Base-by-base conservation (phyloP, 2,888 invertebrate genomes). In the Eledone cirrhosa region DNA sequence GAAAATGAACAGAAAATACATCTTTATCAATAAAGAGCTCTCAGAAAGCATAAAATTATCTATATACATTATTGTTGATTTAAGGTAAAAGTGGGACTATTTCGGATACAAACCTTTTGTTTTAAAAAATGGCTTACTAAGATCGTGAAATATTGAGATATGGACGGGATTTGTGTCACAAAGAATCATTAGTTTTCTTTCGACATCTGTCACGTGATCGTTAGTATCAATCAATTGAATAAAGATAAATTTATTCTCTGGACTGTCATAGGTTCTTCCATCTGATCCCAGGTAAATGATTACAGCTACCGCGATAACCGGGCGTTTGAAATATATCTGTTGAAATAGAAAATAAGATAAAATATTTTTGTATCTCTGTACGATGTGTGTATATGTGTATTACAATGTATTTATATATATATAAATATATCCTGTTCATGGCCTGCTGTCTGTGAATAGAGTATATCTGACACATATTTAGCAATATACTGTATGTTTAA, bases 201-300 rank as follows among this genome's bases (percentile, higher is more conserved):
- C 79, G n/a, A 86, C 19, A 1, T 80, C 59, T 2, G 80, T 75
- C 0, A 81, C 80, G 3, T 77, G 48, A 76, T 83, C 82, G 16
- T 84, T 80, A 2, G 79, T 78, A 29, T 82, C 83, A 2, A 88
- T 82, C 24, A 88, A 82, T 33, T 83, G 82, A 14, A 86, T 83
- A 33, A 80, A 80, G 13, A 86, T 77, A n/a, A 48, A 80, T 76
- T 85, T 85, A 11, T 79, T 69, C 0, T 77, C 41, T 3, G 82
- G 79, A 74, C 82, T 81, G 27, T 77, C 80, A 16, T 80, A 81
- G 2, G 80, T 82, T 7, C 81, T 82, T 1, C 88, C 88, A 78
- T 88, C 88, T 0, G 87, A 85, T 0, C 84, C 86, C 7, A 88
- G 80, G 81, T 88, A 85, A 14, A 89, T 80, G 11, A 88, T 82